phyloP scores from a whole-genome alignment of 2,888 invertebrate species.

The Pyrrhosoma nymphula region DNA sequence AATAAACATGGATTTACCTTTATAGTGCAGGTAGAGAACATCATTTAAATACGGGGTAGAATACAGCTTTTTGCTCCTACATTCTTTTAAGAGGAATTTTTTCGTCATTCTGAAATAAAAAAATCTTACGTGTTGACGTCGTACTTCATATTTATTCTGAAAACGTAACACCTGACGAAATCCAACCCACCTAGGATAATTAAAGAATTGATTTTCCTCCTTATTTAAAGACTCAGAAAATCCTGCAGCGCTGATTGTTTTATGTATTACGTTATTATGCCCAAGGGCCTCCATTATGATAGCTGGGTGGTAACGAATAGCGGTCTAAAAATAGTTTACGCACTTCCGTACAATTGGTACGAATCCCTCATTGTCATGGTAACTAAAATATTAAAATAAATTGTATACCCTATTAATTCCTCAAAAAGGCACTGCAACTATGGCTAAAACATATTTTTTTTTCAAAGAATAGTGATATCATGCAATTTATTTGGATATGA shows the following conservation, averaged over 20 bases:
- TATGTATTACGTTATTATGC: neutral
- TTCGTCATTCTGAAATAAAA: constrained; percentile 87
- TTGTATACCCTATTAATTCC: neutral
- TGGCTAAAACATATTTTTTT: neutral
- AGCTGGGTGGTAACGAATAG: neutral
- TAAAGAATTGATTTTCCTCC: constrained; percentile 31
- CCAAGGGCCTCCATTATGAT: neutral
- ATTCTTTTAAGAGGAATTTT: constrained; percentile 88
- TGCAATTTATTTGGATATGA: neutral
- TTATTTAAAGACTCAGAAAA: neutral
- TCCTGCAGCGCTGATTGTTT: neutral
- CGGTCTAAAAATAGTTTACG: neutral
- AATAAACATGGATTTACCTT: constrained; percentile 82
- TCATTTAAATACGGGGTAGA: constrained; percentile 94
- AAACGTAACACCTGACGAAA: neutral
- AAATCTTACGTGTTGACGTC: neutral
- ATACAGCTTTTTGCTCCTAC: constrained; percentile 91
- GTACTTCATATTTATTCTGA: neutral
- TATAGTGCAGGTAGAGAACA: constrained; percentile 95
- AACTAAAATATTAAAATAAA: neutral
- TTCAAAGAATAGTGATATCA: neutral
- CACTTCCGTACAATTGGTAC: neutral
- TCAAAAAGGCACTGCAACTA: neutral
- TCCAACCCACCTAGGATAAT: constrained; percentile 28
- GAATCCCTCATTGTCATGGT: neutral